Evolutionary conservation across 2,888 invertebrate species (phyloP).

Genomic region (Machimus rusticus): DNA sequence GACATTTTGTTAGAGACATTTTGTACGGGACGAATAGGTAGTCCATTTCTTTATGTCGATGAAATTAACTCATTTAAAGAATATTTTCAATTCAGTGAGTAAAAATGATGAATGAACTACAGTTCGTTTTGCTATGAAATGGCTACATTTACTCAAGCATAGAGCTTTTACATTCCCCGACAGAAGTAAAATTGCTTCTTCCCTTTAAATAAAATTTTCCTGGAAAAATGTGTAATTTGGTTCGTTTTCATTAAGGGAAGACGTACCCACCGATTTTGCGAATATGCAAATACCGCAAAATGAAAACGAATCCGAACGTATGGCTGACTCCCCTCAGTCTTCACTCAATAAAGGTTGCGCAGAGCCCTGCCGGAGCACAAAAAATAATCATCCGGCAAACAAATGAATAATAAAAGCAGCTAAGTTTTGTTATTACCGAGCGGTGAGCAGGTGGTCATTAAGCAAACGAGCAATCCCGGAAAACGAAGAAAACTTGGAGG

Average conservation of each 20-base stretch:
- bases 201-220: neutral
- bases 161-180: neutral
- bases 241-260: neutral
- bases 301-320: neutral
- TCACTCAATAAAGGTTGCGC: neutral
- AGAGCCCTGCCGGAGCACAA: neutral
- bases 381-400: neutral
- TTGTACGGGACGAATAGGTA: too few relatives aligned
- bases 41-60: too few relatives aligned
- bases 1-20: too few relatives aligned
- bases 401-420: constrained; percentile 23
- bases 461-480: constrained; percentile 9
- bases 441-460: constrained; percentile 28
- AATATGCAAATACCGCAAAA: neutral
- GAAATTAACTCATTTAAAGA: too few relatives aligned
- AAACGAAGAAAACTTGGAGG: constrained; percentile 22
- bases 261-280: neutral
- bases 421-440: constrained; percentile 20
- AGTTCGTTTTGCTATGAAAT: neutral
- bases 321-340: neutral
- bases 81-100: neutral
- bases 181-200: neutral
- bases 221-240: neutral
- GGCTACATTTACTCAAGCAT: neutral
- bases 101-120: neutral